Evolutionary conservation across 2,113 vertebrate genomes (phyloP).

Genomic region (Peucedramus taeniatus): DNA sequence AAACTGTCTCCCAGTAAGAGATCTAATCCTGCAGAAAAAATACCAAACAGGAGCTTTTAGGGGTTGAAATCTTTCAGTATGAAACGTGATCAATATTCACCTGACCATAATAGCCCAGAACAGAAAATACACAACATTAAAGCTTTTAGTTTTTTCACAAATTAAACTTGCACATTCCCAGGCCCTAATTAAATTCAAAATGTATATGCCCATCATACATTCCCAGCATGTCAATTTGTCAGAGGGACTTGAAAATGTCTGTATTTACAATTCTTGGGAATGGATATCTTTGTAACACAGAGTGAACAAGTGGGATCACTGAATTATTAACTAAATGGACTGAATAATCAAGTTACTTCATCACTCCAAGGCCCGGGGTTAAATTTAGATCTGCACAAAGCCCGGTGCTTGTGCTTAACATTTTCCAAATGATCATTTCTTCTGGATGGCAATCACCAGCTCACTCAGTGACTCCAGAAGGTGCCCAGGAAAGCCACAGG

Average conservation of each 20-base stretch:
- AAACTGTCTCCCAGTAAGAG: not conserved
- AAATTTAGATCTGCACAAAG: not conserved
- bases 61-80: not conserved
- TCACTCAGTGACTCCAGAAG: not conserved
- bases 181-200: not conserved
- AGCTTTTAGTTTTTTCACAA: not conserved
- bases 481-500: not conserved
- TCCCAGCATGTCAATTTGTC: not conserved
- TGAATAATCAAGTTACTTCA: not conserved
- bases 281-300: not conserved
- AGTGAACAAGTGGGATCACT: not conserved
- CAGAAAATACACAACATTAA: not conserved
- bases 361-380: not conserved
- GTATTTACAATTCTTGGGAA: not conserved
- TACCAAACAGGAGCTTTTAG: not conserved
- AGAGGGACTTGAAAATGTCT: not conserved
- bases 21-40: not conserved
- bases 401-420: not conserved
- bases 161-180: not conserved
- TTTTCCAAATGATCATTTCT: not conserved
- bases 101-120: not conserved
- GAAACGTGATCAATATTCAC: not conserved
- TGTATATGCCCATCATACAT: not conserved
- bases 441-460: not conserved
- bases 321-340: not conserved